Base-by-base conservation (phyloP, 2,888 invertebrate species). In the Eretmocerus hayati region DNA sequence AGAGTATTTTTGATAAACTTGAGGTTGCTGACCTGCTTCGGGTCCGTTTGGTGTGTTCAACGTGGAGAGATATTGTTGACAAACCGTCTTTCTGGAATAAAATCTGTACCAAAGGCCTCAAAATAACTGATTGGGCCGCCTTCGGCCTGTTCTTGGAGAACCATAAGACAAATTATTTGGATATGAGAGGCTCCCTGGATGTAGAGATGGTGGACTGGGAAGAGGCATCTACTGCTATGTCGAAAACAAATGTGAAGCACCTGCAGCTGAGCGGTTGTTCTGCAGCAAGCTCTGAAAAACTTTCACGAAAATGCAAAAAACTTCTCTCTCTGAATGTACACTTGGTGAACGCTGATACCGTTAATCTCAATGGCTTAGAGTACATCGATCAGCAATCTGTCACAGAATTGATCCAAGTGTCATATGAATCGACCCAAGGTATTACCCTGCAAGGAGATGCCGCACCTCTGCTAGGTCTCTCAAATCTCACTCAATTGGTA, bases 401-500 rank as follows among this genome's bases (percentile, higher is more conserved):
- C 3, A 20, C 11, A 20, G 36, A 36, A 36, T 19, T 20, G 11
- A 36, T 36, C 8, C 36, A 36, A 36, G 19, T 36, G 11, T 18
- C 36, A 18, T 36, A 36, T 36, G 36, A 36, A 19, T 36, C 19
- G 6, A 19, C 19, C 5, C 8, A 36, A 15, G 36, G 36, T 20
- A 36, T 36, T 16, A 18, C 19, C 20, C 5, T 36, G 20, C 19
- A 36, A 18, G 36, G 36, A 9, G 36, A 36, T 18, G 8, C 20
- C 2, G 36, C 36, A 6, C 36, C 36, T 36, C 36, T 36, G 13
- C 11, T 36, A 18, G 20, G 36, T 19, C 36, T 36, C 13, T 15
- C 36, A 36, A 36, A 36, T 36, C 19, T 36, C 8, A 36, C 36
- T 18, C 36, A 36, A n/a, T n/a, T n/a, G n/a, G n/a, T n/a, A n/a